phyloP scores from a whole-genome alignment of 2,888 invertebrate species.

The Osmoderma eremita region DNA sequence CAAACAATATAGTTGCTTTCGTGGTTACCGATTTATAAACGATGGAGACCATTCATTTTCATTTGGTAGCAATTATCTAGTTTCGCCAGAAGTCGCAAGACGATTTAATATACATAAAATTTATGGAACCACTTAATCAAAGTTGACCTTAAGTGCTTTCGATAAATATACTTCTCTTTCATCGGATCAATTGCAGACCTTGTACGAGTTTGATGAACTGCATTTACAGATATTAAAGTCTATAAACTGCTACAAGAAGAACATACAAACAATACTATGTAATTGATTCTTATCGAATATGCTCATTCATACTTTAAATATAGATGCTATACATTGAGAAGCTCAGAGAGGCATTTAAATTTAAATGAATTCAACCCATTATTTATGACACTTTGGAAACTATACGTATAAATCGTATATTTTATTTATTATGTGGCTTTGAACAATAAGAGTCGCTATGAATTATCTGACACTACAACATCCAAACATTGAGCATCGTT shows the following conservation, averaged over 20 bases:
- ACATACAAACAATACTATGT: too few species aligned
- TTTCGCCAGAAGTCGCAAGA: neutral
- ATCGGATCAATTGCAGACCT: neutral
- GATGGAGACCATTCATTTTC: conserved; percentile 6
- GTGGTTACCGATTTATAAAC: neutral
- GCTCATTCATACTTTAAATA: too few species aligned
- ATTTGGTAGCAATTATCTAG: conserved; percentile 13
- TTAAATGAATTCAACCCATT: too few species aligned
- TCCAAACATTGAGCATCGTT: neutral
- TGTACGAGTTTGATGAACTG: conserved; percentile 4
- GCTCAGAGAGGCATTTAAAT: too few species aligned
- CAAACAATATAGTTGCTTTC: neutral
- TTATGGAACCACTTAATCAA: conserved; percentile 2
- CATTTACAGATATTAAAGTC: conserved; percentile 2
- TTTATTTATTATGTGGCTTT: neutral
- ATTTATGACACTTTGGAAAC: too few species aligned
- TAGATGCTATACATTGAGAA: too few species aligned
- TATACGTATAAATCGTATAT: neutral
- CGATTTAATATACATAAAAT: conserved; percentile 2
- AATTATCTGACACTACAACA: neutral
- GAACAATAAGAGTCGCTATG: neutral
- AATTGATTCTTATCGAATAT: too few species aligned
- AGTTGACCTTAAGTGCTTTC: conserved; percentile 1
- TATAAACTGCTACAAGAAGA: too few species aligned
- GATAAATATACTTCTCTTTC: neutral